These are phyloP conservation scores for Sebastes nivosus DNA, from an alignment of 2,797 vertebrate species.

Conservation along the genomic window DNA sequence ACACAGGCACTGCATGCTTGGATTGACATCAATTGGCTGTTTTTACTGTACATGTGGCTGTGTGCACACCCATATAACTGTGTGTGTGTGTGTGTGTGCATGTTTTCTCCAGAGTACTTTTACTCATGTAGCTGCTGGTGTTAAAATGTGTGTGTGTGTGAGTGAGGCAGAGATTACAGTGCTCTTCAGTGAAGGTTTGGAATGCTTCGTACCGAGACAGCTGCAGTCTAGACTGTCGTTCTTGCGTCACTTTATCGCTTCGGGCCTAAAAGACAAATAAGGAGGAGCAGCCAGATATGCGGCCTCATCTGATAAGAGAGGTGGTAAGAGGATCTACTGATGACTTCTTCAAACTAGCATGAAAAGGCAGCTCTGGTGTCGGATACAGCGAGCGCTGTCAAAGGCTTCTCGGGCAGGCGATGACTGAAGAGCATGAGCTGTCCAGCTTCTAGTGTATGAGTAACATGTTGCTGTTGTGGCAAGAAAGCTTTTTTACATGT, in stretches of 20 bases:
- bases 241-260: slow-evolving; percentile 65
- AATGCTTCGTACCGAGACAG: slow-evolving; percentile 70
- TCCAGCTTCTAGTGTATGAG: background rate
- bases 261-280: slow-evolving; percentile 67
- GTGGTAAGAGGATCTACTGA: slow-evolving; percentile 69
- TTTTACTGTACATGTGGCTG: slow-evolving; percentile 36
- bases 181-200: slow-evolving; percentile 56
- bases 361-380: slow-evolving; percentile 55
- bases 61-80: slow-evolving; percentile 20
- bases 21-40: slow-evolving; percentile 56
- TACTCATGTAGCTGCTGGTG: background rate
- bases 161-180: slow-evolving; percentile 27
- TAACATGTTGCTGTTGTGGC: background rate
- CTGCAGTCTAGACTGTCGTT: slow-evolving; percentile 82
- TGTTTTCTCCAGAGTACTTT: background rate
- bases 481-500: background rate
- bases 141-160: background rate
- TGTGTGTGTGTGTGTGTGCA: background rate
- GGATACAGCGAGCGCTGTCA: slow-evolving; percentile 18
- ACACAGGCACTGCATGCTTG: slow-evolving; percentile 59
- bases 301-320: slow-evolving; percentile 73
- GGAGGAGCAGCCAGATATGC: slow-evolving; percentile 65
- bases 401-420: slow-evolving; percentile 16
- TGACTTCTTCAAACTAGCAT: slow-evolving; percentile 59
- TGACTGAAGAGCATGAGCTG: slow-evolving; percentile 49